Conservation (phyloP, 2,888 invertebrate species). For the Nebria salina region DNA sequence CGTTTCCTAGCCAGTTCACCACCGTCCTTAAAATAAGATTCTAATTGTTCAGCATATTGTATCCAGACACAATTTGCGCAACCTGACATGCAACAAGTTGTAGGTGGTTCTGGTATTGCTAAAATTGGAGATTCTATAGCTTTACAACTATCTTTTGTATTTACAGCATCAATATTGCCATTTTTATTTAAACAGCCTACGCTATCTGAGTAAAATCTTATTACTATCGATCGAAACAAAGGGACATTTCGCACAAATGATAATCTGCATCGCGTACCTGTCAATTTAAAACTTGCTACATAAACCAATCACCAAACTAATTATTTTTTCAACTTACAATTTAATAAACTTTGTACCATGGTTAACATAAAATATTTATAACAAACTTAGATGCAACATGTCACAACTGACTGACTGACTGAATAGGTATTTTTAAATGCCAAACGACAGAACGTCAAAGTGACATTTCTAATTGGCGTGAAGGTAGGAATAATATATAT, state of each 20-base stretch:
- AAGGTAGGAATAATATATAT: too few relatives aligned
- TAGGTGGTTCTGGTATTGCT: conserved; percentile 75
- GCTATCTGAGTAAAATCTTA: conserved; percentile 28
- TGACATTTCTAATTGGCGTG: not conserved
- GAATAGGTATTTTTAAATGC: not conserved
- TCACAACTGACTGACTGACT: conserved; percentile 7
- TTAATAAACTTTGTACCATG: conserved; percentile 39
- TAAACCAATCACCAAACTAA: not conserved
- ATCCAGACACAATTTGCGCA: conserved; percentile 95
- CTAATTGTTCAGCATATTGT: conserved; percentile 83
- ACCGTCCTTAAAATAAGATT: conserved; percentile 68
- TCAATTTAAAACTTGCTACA: conserved; percentile 20
- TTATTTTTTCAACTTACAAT: conserved; percentile 36
- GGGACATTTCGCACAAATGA: conserved; percentile 19
- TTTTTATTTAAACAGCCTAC: conserved; percentile 7
- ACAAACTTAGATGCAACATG: conserved; percentile 1
- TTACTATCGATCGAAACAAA: conserved; percentile 32
- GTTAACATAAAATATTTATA: not conserved
- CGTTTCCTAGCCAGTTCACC: conserved; percentile 74
- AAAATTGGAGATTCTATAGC: not conserved
- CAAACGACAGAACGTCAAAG: not conserved
- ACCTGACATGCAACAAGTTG: conserved; percentile 90
- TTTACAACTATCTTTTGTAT: conserved; percentile 3
- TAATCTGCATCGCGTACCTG: conserved; percentile 33
- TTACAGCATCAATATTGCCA: conserved; percentile 15